Evolutionary conservation across 2,888 invertebrate species (phyloP).

Genomic region (Acanthosepion pharaonis): DNA sequence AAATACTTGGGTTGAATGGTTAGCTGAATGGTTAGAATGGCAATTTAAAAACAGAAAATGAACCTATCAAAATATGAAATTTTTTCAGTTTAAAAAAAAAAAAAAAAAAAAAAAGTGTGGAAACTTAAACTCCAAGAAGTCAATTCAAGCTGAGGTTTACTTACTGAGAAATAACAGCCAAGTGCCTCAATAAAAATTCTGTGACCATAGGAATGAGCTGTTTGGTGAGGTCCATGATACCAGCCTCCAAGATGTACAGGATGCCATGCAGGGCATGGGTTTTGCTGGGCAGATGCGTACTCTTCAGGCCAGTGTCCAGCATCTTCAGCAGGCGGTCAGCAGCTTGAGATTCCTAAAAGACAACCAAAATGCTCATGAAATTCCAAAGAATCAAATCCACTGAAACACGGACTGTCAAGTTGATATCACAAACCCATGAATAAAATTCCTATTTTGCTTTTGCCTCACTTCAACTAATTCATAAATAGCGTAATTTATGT

Average conservation of each 20-base stretch:
- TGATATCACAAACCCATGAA: too few species aligned
- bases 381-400: background rate
- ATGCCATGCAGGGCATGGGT: slow-evolving; percentile 81
- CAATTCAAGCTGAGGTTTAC: slow-evolving; percentile 50
- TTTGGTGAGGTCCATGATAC: slow-evolving; percentile 69
- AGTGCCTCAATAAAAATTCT: slow-evolving; percentile 74
- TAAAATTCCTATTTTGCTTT: too few species aligned
- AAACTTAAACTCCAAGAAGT: too few species aligned
- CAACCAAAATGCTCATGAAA: background rate
- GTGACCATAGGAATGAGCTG: slow-evolving; percentile 71
- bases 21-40: rapidly evolving
- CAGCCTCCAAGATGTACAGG: slow-evolving; percentile 80
- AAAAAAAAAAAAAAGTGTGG: too few species aligned
- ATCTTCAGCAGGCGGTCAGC: slow-evolving; percentile 80
- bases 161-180: slow-evolving; percentile 71
- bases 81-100: too few species aligned
- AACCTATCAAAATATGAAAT: too few species aligned
- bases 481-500: too few species aligned
- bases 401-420: background rate
- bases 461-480: too few species aligned
- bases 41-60: too few species aligned
- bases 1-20: too few species aligned
- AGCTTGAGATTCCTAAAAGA: slow-evolving; percentile 76
- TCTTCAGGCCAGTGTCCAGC: slow-evolving; percentile 79
- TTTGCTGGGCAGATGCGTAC: slow-evolving; percentile 80